These are phyloP conservation scores for Ceratoteleas bidentatus DNA, from an alignment of 1,140 invertebrate species.

Conservation along the genomic window DNA sequence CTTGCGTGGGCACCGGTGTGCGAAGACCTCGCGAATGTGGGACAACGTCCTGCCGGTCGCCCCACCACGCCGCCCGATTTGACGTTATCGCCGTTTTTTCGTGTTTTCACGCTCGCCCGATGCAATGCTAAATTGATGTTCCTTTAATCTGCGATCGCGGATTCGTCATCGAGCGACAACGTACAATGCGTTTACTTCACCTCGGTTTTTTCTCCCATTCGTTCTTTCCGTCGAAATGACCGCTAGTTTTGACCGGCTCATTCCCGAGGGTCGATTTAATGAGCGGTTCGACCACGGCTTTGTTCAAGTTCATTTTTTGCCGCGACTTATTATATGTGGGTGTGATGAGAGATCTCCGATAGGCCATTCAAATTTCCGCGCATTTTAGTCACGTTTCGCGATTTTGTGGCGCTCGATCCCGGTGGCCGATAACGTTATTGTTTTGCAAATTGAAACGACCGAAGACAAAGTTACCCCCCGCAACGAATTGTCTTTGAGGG, in stretches of 20 bases:
- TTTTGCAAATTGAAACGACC: constrained; percentile 4
- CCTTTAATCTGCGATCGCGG: constrained; percentile 49
- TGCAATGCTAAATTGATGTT: constrained; percentile 49
- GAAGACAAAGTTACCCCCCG: too few species aligned
- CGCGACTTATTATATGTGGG: constrained; percentile 33
- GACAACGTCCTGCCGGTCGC: constrained; percentile 45
- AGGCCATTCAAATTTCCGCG: constrained; percentile 40
- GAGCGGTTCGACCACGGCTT: constrained; percentile 25
- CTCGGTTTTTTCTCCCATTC: too few species aligned
- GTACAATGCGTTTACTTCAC: constrained; percentile 27
- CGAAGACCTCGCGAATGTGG: constrained; percentile 64
- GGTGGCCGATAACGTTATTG: constrained; percentile 30
- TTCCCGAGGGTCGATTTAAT: constrained; percentile 18
- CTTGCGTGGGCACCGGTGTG: constrained; percentile 63
- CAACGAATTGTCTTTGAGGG: background rate
- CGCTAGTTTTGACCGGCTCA: constrained; percentile 25
- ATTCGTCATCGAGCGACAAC: constrained; percentile 37
- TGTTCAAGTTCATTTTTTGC: constrained; percentile 33
- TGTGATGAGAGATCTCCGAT: constrained; percentile 29
- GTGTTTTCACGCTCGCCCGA: constrained; percentile 26
- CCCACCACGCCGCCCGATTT: constrained; percentile 3
- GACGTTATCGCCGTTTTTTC: constrained; percentile 24
- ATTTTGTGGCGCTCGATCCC: constrained; percentile 35
- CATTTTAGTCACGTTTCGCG: constrained; percentile 36
- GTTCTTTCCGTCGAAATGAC: constrained; percentile 32